Evolutionary conservation across 1,140 invertebrate genomes (phyloP).

Genomic region (Drosophila kikkawai): DNA sequence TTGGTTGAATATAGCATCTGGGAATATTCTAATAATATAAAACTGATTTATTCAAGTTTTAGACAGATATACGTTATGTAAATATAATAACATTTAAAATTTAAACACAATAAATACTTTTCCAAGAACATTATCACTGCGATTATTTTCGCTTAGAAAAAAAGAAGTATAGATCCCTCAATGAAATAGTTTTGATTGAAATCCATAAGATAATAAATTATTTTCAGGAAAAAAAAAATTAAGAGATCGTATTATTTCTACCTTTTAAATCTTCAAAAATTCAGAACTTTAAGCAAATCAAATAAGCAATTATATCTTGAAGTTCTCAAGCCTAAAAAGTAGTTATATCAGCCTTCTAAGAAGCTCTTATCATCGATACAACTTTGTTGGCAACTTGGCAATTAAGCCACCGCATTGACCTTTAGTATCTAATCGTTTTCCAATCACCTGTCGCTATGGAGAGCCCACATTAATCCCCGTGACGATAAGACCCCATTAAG

Average conservation of each 20-base stretch:
- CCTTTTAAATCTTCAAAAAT: no score
- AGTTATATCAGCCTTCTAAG: background rate
- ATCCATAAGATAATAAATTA: background rate
- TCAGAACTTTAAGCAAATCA: no score
- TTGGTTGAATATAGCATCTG: background rate
- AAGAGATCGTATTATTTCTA: no score
- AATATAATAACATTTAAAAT: no score
- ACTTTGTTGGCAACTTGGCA: no score
- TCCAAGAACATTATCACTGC: background rate
- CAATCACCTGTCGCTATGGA: constrained; percentile 29
- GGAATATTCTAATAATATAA: background rate
- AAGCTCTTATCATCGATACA: background rate
- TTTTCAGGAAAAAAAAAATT: no score
- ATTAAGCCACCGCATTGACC: constrained; percentile 3
- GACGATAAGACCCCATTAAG: constrained; percentile 37
- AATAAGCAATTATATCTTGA: no score
- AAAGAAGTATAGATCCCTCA: background rate
- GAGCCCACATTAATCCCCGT: constrained; percentile 23
- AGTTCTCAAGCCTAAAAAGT: no score
- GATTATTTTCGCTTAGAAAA: background rate
- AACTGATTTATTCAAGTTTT: no score
- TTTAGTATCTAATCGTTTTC: constrained; percentile 31
- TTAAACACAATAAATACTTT: background rate
- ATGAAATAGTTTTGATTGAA: constrained; percentile 3
- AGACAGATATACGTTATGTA: no score